Base-by-base conservation (phyloP, 2,888 invertebrate species). In the Drosophila nigricruria region DNA sequence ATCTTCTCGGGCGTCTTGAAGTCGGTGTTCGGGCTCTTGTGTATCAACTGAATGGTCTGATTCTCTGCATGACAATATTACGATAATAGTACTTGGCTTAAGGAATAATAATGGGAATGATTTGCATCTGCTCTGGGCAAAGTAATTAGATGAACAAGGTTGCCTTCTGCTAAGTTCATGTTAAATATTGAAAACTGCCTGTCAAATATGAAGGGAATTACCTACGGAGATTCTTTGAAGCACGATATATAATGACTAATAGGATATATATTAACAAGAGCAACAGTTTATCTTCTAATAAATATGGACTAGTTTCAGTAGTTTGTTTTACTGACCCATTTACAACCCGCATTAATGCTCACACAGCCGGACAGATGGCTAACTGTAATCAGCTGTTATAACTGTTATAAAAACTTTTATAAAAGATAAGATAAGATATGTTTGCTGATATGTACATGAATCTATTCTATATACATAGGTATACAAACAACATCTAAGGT, bases 1-100 rank as follows among this genome's bases (percentile, higher is more conserved):
- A 95, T 95, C 45, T 94, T 93, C 40, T 95, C 81, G 0, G 95
- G 95, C 0, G 95, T 94, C 73, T 92, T 90, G 93, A 96, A 96
- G n/a, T 79, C 83, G 5, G 30, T 67, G 30, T 74, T 67, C 25
- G 38, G 57, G 36, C 78, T 73, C 90, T 93, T 92, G 88, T 95
- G 95, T 53, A 92, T 89, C 70, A 95, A 86, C 53, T 92, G 92
- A 36, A 95, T 60, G 0, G 92, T 90, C 79, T 91, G 88, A 68
- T 93, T 91, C 60, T 86, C 92, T 93, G 74, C 14, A 18, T 5
- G 8, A 3, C 16, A 25, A 38, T 18, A 32, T 49, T 1, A 8
- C 25, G 9, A 38, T 18, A 54, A 38, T 18, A 40, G 40, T 25
- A 54, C 2, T 38, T 53, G 38, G 36, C 18, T 18, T 27, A 25